Evolutionary conservation across 2,888 invertebrate species (phyloP).

Genomic region (Brachylomia viminalis): DNA sequence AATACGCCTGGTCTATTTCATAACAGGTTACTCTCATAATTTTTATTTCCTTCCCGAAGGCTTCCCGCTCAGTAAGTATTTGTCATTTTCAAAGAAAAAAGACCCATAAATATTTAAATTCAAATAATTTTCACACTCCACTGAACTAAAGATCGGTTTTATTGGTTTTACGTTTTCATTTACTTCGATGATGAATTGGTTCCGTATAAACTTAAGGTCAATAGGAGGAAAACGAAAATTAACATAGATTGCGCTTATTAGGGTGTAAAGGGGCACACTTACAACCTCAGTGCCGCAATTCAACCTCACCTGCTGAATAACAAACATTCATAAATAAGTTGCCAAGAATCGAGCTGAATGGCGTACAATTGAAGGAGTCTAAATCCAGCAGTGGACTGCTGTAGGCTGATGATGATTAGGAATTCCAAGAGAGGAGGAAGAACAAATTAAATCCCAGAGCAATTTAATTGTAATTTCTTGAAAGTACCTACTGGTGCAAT

Average conservation of each 20-base stretch:
- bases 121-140: slow-evolving; percentile 26
- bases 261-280: too few species aligned
- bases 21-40: slow-evolving; percentile 22
- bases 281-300: too few species aligned
- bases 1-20: slow-evolving; percentile 9
- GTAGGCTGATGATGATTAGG: too few species aligned
- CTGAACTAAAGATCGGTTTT: slow-evolving; percentile 21
- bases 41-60: slow-evolving; percentile 16
- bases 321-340: too few species aligned
- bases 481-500: too few species aligned
- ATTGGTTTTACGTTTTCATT: slow-evolving; percentile 40
- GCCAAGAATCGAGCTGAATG: too few species aligned
- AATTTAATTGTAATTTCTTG: slow-evolving; percentile 30
- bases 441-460: slow-evolving; percentile 35
- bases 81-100: slow-evolving; percentile 38
- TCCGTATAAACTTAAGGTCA: slow-evolving; percentile 7
- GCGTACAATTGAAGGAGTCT: too few species aligned
- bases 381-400: too few species aligned
- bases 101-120: slow-evolving; percentile 37
- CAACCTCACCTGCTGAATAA: too few species aligned
- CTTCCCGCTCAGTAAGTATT: slow-evolving; percentile 30
- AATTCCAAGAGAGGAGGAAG: slow-evolving; percentile 18
- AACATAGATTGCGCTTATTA: slow-evolving; percentile 30
- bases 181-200: slow-evolving; percentile 32
- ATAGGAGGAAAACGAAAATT: slow-evolving; percentile 19